These are phyloP conservation scores for Discoglossus pictus DNA, from an alignment of 2,797 vertebrate genomes.

Conservation along the genomic window DNA sequence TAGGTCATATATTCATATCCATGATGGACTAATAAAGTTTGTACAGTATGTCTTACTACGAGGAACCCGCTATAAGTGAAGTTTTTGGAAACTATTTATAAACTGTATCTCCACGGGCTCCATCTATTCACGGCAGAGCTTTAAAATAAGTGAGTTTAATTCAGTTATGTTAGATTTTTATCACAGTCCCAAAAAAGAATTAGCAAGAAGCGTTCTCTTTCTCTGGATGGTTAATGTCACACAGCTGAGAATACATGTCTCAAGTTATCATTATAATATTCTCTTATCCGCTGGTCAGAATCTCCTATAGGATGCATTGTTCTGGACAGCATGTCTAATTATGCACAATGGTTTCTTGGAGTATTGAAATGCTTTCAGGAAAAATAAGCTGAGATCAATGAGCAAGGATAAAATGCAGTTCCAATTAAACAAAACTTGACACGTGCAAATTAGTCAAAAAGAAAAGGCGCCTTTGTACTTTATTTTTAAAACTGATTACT, in stretches of 20 bases:
- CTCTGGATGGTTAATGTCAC: not conserved
- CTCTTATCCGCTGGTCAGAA: constrained; percentile 17
- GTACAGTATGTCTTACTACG: too few species aligned
- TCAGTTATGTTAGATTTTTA: too few species aligned
- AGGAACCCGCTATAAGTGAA: too few species aligned
- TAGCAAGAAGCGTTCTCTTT: not conserved
- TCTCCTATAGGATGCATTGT: not conserved
- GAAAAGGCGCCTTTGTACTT: constrained; percentile 38
- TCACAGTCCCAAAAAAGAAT: too few species aligned
- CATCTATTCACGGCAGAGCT: too few species aligned
- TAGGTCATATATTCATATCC: too few species aligned
- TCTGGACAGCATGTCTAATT: constrained; percentile 39
- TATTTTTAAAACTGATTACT: not conserved
- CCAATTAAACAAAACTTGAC: constrained; percentile 42
- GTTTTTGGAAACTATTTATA: too few species aligned
- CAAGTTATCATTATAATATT: not conserved
- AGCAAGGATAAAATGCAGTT: constrained; percentile 32
- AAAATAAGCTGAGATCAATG: constrained; percentile 46
- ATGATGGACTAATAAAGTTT: too few species aligned
- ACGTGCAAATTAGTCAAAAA: constrained; percentile 41
- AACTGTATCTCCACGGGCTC: too few species aligned
- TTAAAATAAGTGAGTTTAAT: too few species aligned
- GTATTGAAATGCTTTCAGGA: constrained; percentile 43
- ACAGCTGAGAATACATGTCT: constrained; percentile 8
- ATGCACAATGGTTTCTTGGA: constrained; percentile 43